Base-by-base conservation (phyloP, 2,888 invertebrate species). In the Ectemnius cavifrons region DNA sequence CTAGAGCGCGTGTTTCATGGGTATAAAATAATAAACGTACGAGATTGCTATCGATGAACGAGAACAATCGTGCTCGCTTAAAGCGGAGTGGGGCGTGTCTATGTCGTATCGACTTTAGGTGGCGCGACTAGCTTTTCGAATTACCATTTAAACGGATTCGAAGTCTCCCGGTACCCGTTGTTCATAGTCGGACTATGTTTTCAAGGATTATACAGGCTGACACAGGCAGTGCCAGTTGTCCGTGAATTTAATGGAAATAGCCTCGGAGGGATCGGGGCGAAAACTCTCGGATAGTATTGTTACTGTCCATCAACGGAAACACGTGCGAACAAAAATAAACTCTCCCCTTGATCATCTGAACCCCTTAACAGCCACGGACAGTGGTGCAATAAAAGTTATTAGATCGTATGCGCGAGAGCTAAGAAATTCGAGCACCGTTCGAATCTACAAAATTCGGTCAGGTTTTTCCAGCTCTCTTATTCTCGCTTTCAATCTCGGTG, bases 111-210 rank as follows among this genome's bases (percentile, higher is more conserved):
- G 70, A 62, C 61, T 77, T 68, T 71, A 76, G 72, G 65, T 67
- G 72, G 68, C 77, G 72, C 37, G 37, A 73, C 79, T 75, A 75
- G 77, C 72, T 79, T 77, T 66, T 71, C 69, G 73, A 81, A 81
- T 82, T 81, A 81, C 77, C 79, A 81, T 81, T 81, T 81, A 81
- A 81, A 81, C 81, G 79, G 77, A 79, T 79, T 75, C 79, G 70
- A 75, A 79, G 79, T 75, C 82, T 81, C 77, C 75, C 76, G 45
- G 37, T 66, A 56, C 61, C 52, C 75, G 77, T 79, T 74, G 77
- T 75, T 81, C 81, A 73, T 74, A 71, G 71, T 56, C 27, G 62
- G 67, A 58, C 71, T 63, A 64, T 74, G 75, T 73, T 82, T 79
- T 70, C 75, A 49, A 63, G 68, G 81, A 81, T 81, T 82, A 82